Evolutionary conservation across 1,140 invertebrate species (phyloP).

Genomic region (Pseudomyrmex pallidus): DNA sequence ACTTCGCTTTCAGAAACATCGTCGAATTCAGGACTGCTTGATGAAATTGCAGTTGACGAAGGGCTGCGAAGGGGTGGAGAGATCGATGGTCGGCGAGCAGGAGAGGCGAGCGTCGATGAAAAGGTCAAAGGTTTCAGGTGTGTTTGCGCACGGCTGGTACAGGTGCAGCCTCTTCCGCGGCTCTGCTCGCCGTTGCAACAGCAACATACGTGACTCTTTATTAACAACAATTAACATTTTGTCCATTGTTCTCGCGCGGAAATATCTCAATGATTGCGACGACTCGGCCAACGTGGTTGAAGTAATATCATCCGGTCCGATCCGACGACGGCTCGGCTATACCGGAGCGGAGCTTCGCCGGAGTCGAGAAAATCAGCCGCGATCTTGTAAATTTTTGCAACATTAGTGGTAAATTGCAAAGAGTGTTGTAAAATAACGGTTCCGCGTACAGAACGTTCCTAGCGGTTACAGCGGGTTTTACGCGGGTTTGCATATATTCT

Average conservation of each 20-base stretch:
- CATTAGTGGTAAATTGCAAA: slow-evolving; percentile 22
- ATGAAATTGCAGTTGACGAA: slow-evolving; percentile 61
- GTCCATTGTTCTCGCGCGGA: slow-evolving; percentile 77
- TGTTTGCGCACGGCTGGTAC: slow-evolving; percentile 78
- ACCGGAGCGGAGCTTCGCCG: neutral
- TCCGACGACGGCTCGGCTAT: too few species aligned
- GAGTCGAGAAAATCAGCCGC: neutral
- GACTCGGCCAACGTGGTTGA: neutral
- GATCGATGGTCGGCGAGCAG: slow-evolving; percentile 62
- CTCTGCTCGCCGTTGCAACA: slow-evolving; percentile 84
- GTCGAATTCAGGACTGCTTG: slow-evolving; percentile 23
- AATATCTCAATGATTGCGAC: slow-evolving; percentile 1
- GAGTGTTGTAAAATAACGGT: slow-evolving; percentile 30
- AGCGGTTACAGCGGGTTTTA: neutral
- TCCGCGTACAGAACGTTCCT: too few species aligned
- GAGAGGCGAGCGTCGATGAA: slow-evolving; percentile 72
- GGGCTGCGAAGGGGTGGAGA: slow-evolving; percentile 60
- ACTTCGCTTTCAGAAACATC: neutral
- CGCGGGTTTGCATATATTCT: neutral
- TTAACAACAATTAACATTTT: slow-evolving; percentile 86
- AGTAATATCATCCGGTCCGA: neutral
- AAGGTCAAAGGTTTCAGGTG: slow-evolving; percentile 79
- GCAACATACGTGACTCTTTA: slow-evolving; percentile 85
- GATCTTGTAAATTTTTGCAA: slow-evolving; percentile 54
- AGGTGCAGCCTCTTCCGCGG: slow-evolving; percentile 83